A percentile compares a stretch with the other conserved stretches of the same genome.
These are phyloP conservation scores for Graptemys geographica DNA, from an alignment of 2,797 vertebrate species.

Conservation along the genomic window DNA sequence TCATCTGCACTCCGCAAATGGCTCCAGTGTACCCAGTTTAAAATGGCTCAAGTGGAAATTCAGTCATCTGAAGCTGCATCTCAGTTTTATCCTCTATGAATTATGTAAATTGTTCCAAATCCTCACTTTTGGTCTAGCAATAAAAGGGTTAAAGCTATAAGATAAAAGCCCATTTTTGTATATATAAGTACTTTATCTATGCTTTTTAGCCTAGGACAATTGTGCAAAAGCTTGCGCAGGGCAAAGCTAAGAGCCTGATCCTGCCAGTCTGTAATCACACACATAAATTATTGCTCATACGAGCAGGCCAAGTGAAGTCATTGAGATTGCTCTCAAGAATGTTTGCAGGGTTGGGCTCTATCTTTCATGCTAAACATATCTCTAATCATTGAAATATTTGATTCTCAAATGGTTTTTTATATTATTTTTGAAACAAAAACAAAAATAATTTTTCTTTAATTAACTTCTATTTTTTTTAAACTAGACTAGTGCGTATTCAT, in stretches of 20 bases:
- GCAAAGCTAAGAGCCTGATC: constrained; percentile 48
- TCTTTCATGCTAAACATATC: constrained; percentile 75
- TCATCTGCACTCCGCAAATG: constrained; percentile 94
- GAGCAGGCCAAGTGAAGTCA: constrained; percentile 30
- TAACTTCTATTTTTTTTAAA: constrained; percentile 82
- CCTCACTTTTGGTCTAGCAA: constrained; percentile 82
- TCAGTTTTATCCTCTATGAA: constrained; percentile 98
- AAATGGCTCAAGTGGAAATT: constrained; percentile 99
- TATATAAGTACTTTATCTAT: constrained; percentile 74
- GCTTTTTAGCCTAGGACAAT: constrained; percentile 78
- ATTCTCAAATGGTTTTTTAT: constrained; percentile 81
- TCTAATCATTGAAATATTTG: constrained; percentile 76
- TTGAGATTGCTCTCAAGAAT: not conserved
- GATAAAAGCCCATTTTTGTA: constrained; percentile 76
- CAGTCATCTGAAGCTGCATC: constrained; percentile 98
- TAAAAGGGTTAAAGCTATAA: constrained; percentile 81
- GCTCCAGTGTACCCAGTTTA: constrained; percentile 98
- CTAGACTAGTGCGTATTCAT: constrained; percentile 77
- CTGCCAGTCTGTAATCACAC: not conserved
- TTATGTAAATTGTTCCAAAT: constrained; percentile 59
- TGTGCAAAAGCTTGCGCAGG: constrained; percentile 57
- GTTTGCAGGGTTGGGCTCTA: constrained; percentile 14
- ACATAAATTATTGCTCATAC: not conserved
- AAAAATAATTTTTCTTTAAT: constrained; percentile 79
- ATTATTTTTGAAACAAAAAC: constrained; percentile 81